These are phyloP conservation scores for Hydrolagus colliei DNA, from an alignment of 2,797 vertebrate species.

Conservation along the genomic window DNA sequence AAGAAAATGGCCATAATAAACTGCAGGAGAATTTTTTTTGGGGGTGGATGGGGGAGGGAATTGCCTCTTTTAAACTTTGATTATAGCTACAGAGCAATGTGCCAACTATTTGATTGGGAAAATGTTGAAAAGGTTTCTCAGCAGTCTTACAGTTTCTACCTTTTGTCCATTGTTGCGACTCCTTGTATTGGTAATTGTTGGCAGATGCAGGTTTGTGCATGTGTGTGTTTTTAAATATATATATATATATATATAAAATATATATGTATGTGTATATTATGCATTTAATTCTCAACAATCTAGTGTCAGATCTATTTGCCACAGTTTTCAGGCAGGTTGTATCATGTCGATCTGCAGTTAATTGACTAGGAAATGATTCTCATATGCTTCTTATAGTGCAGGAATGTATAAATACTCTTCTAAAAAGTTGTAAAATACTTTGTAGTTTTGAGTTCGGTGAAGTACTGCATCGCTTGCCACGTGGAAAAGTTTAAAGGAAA, in stretches of 20 bases:
- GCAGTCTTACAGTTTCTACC: background rate
- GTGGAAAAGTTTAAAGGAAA: background rate
- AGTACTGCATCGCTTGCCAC: background rate
- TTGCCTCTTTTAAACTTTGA: background rate
- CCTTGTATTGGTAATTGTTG: background rate
- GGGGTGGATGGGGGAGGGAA: background rate
- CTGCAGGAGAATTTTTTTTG: too few species aligned
- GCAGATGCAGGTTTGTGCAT: background rate
- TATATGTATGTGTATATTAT: background rate
- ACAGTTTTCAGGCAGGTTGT: background rate
- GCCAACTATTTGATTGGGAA: background rate
- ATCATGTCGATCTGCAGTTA: constrained; percentile 18
- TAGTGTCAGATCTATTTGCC: constrained; percentile 8
- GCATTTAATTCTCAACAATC: background rate
- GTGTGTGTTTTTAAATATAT: background rate
- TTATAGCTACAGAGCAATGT: background rate
- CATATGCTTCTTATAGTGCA: background rate
- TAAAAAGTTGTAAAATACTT: background rate
- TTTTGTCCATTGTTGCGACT: constrained; percentile 3
- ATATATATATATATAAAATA: too few species aligned
- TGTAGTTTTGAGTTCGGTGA: background rate
- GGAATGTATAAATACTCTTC: background rate
- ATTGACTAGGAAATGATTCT: constrained; percentile 17
- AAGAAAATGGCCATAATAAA: background rate
- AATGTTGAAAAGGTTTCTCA: background rate